Evolutionary conservation across 2,113 vertebrate genomes (phyloP).

Genomic region (Oncorhynchus clarkii): DNA sequence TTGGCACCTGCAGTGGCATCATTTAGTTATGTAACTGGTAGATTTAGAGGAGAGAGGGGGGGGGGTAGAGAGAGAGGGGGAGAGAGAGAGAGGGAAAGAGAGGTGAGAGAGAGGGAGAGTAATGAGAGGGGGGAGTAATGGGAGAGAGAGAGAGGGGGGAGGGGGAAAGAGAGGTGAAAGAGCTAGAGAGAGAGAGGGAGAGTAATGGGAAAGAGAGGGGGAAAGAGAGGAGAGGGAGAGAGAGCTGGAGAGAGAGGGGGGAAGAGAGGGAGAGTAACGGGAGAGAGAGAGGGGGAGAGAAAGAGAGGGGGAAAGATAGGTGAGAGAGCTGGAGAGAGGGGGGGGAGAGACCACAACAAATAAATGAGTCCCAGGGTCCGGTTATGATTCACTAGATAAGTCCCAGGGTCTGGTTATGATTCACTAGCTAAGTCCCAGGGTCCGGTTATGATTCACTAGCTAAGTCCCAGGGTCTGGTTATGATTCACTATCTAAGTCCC

Average conservation of each 20-base stretch:
- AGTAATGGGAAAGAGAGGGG: no score
- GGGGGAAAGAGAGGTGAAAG: no score
- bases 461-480: no score
- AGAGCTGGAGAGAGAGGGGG: no score
- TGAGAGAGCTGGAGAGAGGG: conserved; percentile 3
- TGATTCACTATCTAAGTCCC: no score
- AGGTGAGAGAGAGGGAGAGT: no score
- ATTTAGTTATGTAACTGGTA: conserved; percentile 27
- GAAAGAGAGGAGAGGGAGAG: no score
- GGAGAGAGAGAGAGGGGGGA: no score
- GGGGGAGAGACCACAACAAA: conserved; percentile 19
- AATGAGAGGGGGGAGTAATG: neutral
- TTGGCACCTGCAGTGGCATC: neutral
- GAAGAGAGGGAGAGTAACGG: no score
- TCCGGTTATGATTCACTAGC: no score
- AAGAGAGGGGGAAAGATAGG: conserved; percentile 6
- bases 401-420: conserved; percentile 2
- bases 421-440: neutral
- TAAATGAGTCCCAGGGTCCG: conserved; percentile 35
- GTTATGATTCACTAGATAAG: conserved; percentile 1
- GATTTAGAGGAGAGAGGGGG: conserved; percentile 6
- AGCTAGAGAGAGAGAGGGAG: no score
- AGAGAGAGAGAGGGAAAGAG: no score
- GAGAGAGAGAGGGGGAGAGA: neutral
- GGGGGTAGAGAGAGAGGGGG: neutral